Evolutionary conservation across 2,888 invertebrate genomes (phyloP).

Genomic region (Ephialtes manifestator): DNA sequence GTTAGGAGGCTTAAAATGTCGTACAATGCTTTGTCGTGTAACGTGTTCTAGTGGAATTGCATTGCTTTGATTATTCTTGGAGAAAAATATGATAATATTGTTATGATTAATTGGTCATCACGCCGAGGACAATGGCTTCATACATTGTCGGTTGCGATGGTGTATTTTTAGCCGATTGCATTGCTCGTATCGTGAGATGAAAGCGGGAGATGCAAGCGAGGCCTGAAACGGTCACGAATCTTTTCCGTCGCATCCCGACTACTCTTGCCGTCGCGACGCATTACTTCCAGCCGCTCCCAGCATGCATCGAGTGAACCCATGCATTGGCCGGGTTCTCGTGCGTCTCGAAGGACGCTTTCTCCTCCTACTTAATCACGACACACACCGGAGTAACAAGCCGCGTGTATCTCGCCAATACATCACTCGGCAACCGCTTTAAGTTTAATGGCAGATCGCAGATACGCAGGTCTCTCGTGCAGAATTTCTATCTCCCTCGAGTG

Average conservation of each 20-base stretch:
- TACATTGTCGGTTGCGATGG: neutral
- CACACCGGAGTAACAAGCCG: neutral
- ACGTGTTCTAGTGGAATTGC: conserved; percentile 5
- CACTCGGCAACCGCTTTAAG: conserved; percentile 61
- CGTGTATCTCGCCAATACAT: conserved; percentile 62
- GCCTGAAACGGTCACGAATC: conserved; percentile 37
- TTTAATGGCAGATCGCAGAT: conserved; percentile 67
- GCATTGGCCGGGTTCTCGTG: conserved; percentile 35
- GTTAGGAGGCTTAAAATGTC: conserved; percentile 39
- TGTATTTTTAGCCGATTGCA: conserved; percentile 26
- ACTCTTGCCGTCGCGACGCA: conserved; percentile 54
- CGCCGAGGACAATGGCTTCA: conserved; percentile 20
- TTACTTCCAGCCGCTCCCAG: conserved; percentile 42
- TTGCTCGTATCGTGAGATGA: conserved; percentile 7
- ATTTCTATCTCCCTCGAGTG: conserved; percentile 52
- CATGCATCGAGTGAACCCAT: conserved; percentile 14
- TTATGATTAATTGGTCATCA: conserved; percentile 17
- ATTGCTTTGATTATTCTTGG: conserved; percentile 30
- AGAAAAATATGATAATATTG: conserved; percentile 19
- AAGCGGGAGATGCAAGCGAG: conserved; percentile 15
- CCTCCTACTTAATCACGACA: conserved; percentile 26
- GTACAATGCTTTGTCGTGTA: conserved; percentile 10
- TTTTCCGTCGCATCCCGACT: conserved; percentile 58
- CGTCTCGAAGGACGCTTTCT: conserved; percentile 55
- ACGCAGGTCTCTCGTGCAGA: conserved; percentile 47